Conservation (phyloP, 37 sponge, comb jelly and placozoan species). For the Spongilla lacustris region DNA sequence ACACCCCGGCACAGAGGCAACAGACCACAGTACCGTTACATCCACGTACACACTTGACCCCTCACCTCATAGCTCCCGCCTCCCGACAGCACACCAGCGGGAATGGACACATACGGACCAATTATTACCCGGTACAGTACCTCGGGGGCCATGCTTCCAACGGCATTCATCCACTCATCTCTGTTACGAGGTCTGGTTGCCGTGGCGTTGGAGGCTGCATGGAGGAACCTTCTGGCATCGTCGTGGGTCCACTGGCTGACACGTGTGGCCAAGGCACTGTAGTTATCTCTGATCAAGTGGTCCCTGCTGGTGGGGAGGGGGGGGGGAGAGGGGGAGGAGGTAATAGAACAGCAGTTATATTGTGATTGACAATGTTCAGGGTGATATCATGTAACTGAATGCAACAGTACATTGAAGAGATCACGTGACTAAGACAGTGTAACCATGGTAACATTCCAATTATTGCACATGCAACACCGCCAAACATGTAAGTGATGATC, state of each 20-base stretch:
- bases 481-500: no score
- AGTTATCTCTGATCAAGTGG: conserved; percentile 4
- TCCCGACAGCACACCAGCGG: neutral
- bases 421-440: no score
- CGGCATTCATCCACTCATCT: neutral
- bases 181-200: neutral
- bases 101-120: neutral
- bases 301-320: neutral
- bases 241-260: neutral
- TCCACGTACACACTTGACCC: neutral
- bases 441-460: no score
- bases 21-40: no score
- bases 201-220: neutral
- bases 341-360: no score
- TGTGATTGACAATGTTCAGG: no score
- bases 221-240: conserved; percentile 21
- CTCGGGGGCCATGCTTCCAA: neutral
- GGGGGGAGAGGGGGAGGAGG: no score
- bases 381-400: no score
- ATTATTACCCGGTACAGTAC: neutral
- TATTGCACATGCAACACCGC: no score
- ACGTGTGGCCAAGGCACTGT: conserved; percentile 5
- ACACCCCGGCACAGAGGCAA: neutral
- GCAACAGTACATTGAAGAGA: no score
- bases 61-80: neutral